Conservation (phyloP, 2,888 invertebrate species). For the Bimastos eiseni region DNA sequence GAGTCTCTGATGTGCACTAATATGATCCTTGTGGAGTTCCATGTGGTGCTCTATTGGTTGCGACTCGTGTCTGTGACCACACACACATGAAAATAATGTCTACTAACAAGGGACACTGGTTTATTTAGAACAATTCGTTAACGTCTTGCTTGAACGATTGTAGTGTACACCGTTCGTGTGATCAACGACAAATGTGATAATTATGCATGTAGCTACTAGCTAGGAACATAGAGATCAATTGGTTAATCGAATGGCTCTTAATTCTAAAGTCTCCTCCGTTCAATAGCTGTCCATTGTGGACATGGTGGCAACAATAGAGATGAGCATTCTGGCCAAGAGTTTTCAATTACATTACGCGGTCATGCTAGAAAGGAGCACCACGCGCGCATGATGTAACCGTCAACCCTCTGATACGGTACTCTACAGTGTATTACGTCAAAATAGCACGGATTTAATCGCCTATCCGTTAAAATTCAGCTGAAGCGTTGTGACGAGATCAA, state of each 20-base stretch:
- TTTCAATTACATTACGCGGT: background rate
- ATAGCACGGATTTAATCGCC: background rate
- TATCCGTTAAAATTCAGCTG: background rate
- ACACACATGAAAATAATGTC: too few relatives aligned
- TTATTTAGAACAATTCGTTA: too few relatives aligned
- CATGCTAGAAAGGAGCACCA: too few relatives aligned
- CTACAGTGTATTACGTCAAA: background rate
- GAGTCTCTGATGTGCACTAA: too few relatives aligned
- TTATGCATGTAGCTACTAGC: too few relatives aligned
- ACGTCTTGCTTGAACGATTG: background rate
- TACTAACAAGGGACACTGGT: too few relatives aligned
- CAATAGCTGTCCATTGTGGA: too few relatives aligned
- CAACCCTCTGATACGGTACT: background rate
- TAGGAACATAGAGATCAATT: background rate
- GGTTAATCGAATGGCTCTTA: background rate
- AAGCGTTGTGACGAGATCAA: background rate
- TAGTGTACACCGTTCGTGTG: background rate
- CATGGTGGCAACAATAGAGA: too few relatives aligned
- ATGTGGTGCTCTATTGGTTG: too few relatives aligned
- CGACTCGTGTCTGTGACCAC: too few relatives aligned
- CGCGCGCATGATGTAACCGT: background rate
- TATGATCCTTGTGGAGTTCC: too few relatives aligned
- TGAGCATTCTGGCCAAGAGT: background rate
- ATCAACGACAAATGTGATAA: background rate
- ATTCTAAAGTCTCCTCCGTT: too few relatives aligned